A percentile compares a stretch with the other conserved stretches of the same genome.
These are phyloP conservation scores for Zonitis immaculata DNA, from an alignment of 2,888 invertebrate species.

Conservation along the genomic window DNA sequence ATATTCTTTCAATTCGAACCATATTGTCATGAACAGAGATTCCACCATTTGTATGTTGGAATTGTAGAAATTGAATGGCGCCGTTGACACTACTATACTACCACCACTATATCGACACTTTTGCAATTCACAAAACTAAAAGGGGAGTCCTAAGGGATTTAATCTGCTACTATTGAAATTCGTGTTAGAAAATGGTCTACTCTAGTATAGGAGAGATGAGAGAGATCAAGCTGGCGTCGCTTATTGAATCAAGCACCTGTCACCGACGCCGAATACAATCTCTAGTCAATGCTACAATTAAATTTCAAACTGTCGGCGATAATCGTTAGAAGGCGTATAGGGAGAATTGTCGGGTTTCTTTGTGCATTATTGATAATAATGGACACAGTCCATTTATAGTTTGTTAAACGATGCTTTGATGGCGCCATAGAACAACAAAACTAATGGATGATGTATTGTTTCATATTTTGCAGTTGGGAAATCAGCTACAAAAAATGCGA, in stretches of 20 bases:
- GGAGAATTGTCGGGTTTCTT: not conserved
- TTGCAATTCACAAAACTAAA: not conserved
- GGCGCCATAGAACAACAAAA: no score
- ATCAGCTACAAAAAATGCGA: no score
- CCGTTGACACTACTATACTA: no score
- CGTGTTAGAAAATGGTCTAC: conserved; percentile 19
- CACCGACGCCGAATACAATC: conserved; percentile 23
- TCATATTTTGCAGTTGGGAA: no score
- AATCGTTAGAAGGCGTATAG: conserved; percentile 10
- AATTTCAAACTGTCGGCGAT: conserved; percentile 11
- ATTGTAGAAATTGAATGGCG: not conserved
- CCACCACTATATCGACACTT: not conserved
- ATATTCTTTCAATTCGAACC: no score
- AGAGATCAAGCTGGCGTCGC: conserved; percentile 25
- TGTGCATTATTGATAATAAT: no score
- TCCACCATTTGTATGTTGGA: not conserved
- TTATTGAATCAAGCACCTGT: conserved; percentile 29
- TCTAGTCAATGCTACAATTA: conserved; percentile 20
- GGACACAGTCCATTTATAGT: no score
- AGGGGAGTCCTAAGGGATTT: conserved; percentile 19
- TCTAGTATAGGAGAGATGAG: conserved; percentile 14
- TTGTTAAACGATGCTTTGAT: no score
- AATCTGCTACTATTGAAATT: conserved; percentile 29
- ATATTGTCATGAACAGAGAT: no score
- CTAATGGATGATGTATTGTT: no score